phyloP scores from a whole-genome alignment of 2,888 invertebrate genomes.

The Agrilus mali region DNA sequence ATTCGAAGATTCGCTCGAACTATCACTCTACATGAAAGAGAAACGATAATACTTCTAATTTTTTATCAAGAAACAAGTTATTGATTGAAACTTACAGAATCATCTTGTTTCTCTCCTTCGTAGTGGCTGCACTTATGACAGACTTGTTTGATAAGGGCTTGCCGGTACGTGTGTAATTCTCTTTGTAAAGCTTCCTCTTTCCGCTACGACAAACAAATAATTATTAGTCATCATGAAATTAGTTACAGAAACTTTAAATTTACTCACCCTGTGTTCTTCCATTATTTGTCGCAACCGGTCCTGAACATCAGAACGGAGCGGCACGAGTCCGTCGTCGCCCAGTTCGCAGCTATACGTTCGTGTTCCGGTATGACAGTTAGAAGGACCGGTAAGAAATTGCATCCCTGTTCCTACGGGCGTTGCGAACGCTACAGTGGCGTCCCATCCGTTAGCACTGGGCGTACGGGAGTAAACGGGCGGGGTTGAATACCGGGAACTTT shows the following conservation, averaged over 20 bases:
- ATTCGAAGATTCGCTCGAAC: too few species aligned
- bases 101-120: constrained; percentile 40
- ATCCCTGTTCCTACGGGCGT: background rate
- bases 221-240: background rate
- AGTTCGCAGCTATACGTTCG: constrained; percentile 28
- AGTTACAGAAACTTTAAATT: constrained; percentile 1
- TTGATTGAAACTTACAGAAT: constrained; percentile 37
- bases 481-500: constrained; percentile 30
- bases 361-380: constrained; percentile 5
- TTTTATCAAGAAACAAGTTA: too few species aligned
- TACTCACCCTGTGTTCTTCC: constrained; percentile 59
- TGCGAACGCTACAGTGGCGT: constrained; percentile 12
- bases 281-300: constrained; percentile 71
- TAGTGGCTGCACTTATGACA: constrained; percentile 51
- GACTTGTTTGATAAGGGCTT: constrained; percentile 55
- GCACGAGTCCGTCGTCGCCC: constrained; percentile 63
- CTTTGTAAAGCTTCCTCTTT: constrained; percentile 65
- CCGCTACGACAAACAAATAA: constrained; percentile 37
- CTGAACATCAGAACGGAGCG: constrained; percentile 59
- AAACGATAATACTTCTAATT: too few species aligned
- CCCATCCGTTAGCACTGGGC: constrained; percentile 36
- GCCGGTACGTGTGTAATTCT: constrained; percentile 65
- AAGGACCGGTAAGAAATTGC: background rate
- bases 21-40: too few species aligned
- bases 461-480: constrained; percentile 43